Percentiles rank a stretch among this genome's conserved stretches.
phyloP scores from a whole-genome alignment of 2,797 vertebrate genomes.

The Oceanodroma leucorhoa region DNA sequence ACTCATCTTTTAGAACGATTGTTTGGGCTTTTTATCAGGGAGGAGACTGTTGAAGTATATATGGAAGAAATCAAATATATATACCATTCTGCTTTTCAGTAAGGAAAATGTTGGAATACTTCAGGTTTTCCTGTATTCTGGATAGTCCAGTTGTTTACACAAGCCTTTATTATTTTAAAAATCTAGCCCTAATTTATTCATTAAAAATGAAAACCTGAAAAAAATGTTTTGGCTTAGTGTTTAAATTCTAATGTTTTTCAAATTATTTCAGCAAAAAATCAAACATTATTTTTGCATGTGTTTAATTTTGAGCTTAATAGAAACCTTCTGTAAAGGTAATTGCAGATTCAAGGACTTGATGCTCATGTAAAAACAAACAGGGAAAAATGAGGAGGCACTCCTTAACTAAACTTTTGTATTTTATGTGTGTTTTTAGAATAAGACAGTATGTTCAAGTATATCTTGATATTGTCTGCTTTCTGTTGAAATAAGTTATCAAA shows the following conservation, averaged over 20 bases:
- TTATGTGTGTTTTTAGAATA: not conserved
- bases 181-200: not conserved
- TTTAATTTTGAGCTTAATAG: not conserved
- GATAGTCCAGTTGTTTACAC: not conserved
- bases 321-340: not conserved
- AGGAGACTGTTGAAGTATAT: not conserved
- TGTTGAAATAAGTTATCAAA: not conserved
- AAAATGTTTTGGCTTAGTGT: not conserved
- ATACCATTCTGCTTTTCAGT: not conserved
- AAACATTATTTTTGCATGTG: not conserved
- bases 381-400: accelerated
- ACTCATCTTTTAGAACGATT: not conserved
- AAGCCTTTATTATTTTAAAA: not conserved
- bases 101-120: not conserved
- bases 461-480: not conserved
- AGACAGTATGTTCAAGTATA: not conserved
- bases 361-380: not conserved
- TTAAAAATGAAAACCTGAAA: not conserved
- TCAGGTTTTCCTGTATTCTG: not conserved
- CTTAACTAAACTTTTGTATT: not conserved
- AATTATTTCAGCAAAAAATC: not conserved
- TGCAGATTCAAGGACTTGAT: not conserved
- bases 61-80: not conserved
- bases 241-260: not conserved
- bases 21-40: not conserved